These are phyloP conservation scores for Drosophila putrida DNA, from an alignment of 2,888 invertebrate genomes.

Conservation along the genomic window DNA sequence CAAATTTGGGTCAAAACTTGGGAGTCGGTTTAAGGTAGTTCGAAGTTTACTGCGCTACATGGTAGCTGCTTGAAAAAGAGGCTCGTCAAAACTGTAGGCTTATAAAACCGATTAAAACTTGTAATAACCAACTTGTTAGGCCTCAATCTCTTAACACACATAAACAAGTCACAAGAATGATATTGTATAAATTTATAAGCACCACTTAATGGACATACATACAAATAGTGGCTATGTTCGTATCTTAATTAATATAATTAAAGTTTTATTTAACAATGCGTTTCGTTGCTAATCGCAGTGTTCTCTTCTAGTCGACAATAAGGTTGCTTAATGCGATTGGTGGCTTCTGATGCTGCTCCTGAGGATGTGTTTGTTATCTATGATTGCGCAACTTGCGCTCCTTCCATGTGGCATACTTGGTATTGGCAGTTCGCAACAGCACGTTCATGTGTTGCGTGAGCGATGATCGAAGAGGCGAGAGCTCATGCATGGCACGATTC, in stretches of 20 bases:
- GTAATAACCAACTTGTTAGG: neutral
- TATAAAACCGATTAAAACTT: neutral
- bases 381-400: slow-evolving; percentile 88
- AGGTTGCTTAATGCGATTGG: slow-evolving; percentile 25
- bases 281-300: slow-evolving; percentile 13
- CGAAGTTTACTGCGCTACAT: slow-evolving; percentile 17
- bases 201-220: slow-evolving; percentile 34
- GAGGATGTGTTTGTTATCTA: slow-evolving; percentile 78
- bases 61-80: too few species aligned
- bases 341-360: slow-evolving; percentile 13
- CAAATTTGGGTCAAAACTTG: slow-evolving; percentile 29
- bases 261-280: slow-evolving; percentile 36
- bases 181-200: slow-evolving; percentile 40
- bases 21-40: slow-evolving; percentile 59
- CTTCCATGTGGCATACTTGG: slow-evolving; percentile 95
- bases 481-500: slow-evolving; percentile 93
- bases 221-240: slow-evolving; percentile 30
- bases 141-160: neutral
- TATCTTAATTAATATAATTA: slow-evolving; percentile 28
- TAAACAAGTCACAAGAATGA: slow-evolving; percentile 4
- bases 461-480: slow-evolving; percentile 92
- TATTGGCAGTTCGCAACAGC: slow-evolving; percentile 93
- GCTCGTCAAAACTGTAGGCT: neutral
- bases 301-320: slow-evolving; percentile 34
- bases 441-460: slow-evolving; percentile 95